These are phyloP conservation scores for Leptoteleia sp. DNA, from an alignment of 1,140 invertebrate species.

Conservation along the genomic window DNA sequence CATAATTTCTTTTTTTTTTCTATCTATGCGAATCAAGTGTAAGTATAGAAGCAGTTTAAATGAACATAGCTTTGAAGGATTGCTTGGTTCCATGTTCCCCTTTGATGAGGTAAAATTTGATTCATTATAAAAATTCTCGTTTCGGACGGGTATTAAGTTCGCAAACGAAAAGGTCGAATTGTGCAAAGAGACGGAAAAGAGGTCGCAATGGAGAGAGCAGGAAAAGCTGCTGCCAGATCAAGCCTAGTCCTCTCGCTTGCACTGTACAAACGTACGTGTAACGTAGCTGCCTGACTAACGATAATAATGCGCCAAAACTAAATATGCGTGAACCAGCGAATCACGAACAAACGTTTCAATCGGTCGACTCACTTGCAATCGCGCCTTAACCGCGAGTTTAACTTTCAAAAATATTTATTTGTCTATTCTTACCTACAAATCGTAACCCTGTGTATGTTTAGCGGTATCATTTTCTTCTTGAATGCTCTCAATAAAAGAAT, in stretches of 20 bases:
- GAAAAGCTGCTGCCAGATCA: too few relatives aligned
- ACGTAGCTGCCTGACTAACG: slow-evolving; percentile 55
- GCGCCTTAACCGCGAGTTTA: slow-evolving; percentile 35
- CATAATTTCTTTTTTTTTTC: too few relatives aligned
- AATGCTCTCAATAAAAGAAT: slow-evolving; percentile 29
- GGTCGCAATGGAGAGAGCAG: slow-evolving; percentile 7
- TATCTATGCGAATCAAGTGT: neutral
- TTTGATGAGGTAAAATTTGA: neutral
- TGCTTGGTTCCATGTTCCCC: neutral
- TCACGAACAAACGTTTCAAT: slow-evolving; percentile 5
- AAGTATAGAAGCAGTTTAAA: slow-evolving; percentile 5
- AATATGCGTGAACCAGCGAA: slow-evolving; percentile 3
- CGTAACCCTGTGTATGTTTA: slow-evolving; percentile 61
- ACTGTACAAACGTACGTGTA: slow-evolving; percentile 24
- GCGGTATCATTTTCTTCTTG: slow-evolving; percentile 9
- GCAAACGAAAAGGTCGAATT: slow-evolving; percentile 21
- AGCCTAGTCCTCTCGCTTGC: too few relatives aligned
- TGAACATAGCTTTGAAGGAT: slow-evolving; percentile 23
- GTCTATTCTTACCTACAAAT: slow-evolving; percentile 58
- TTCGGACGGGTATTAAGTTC: slow-evolving; percentile 73
- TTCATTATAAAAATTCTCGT: slow-evolving; percentile 54
- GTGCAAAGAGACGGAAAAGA: slow-evolving; percentile 21
- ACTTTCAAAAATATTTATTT: slow-evolving; percentile 63
- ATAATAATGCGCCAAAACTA: slow-evolving; percentile 34
- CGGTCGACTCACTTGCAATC: slow-evolving; percentile 13